Conservation (phyloP, 2,888 invertebrate genomes). For the Pristionchus japonicus region DNA sequence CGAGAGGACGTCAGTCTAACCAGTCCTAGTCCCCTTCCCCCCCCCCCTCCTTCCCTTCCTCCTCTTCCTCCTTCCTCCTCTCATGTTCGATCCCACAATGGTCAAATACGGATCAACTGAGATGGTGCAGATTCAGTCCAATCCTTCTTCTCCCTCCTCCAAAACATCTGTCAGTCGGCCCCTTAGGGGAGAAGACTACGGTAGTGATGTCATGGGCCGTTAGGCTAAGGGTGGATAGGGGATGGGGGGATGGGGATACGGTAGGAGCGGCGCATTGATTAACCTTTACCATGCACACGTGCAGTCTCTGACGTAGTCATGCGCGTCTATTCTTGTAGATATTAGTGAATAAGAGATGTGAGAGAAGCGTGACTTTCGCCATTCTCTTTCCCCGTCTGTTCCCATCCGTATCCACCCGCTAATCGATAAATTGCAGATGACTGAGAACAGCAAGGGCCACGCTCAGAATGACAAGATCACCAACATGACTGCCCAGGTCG, state of each 20-base stretch:
- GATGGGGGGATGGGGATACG: not conserved
- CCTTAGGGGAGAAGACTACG: not conserved
- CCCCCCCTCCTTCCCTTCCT: not conserved
- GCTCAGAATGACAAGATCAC: constrained; percentile 38
- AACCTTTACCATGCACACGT: not conserved
- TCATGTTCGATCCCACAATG: not conserved
- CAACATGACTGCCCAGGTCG: constrained; percentile 23
- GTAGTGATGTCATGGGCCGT: not conserved
- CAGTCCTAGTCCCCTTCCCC: not conserved
- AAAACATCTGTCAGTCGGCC: not conserved
- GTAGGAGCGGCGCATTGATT: not conserved
- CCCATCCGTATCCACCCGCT: not conserved
- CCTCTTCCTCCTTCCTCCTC: not conserved
- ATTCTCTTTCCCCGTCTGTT: not conserved
- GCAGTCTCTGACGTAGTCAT: constrained; percentile 3
- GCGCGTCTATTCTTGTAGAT: not conserved
- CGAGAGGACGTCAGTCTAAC: not conserved
- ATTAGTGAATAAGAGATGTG: no score
- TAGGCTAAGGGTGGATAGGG: no score
- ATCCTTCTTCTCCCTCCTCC: not conserved
- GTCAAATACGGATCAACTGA: not conserved
- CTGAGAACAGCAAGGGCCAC: constrained; percentile 32
- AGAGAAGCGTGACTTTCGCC: not conserved
- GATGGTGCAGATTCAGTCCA: not conserved
- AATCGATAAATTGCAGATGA: constrained; percentile 29